These are phyloP conservation scores for Catamblyrhynchus diadema DNA, from an alignment of 2,797 vertebrate species.

Conservation along the genomic window DNA sequence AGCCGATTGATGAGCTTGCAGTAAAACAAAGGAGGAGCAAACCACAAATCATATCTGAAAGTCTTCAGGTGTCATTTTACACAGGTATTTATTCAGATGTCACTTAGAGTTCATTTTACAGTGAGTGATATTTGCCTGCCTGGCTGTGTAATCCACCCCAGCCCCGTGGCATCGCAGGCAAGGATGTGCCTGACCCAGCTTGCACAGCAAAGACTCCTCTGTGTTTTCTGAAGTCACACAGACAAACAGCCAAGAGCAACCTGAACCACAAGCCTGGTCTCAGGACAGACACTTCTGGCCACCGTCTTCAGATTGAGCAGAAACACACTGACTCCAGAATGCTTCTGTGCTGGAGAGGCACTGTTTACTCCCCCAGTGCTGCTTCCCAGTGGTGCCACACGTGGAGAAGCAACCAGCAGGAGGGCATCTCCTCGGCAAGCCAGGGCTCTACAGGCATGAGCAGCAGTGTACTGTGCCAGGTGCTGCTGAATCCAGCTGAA, in stretches of 20 bases:
- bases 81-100: background rate
- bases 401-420: background rate
- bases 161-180: fast-evolving
- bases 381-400: background rate
- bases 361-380: background rate
- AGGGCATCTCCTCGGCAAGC: background rate
- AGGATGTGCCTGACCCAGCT: background rate
- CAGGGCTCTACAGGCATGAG: background rate
- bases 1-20: background rate
- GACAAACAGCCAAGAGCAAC: background rate
- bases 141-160: background rate
- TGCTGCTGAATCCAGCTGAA: background rate
- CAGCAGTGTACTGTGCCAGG: background rate
- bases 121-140: background rate
- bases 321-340: background rate
- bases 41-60: background rate
- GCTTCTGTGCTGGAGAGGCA: background rate
- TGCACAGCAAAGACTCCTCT: background rate
- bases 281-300: background rate
- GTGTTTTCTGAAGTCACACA: background rate
- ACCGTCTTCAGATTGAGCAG: fast-evolving
- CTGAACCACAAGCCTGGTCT: background rate
- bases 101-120: background rate
- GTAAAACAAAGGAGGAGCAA: background rate
- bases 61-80: background rate